These are phyloP conservation scores for Liodrosophila aerea DNA, from an alignment of 2,888 invertebrate species.

Conservation along the genomic window DNA sequence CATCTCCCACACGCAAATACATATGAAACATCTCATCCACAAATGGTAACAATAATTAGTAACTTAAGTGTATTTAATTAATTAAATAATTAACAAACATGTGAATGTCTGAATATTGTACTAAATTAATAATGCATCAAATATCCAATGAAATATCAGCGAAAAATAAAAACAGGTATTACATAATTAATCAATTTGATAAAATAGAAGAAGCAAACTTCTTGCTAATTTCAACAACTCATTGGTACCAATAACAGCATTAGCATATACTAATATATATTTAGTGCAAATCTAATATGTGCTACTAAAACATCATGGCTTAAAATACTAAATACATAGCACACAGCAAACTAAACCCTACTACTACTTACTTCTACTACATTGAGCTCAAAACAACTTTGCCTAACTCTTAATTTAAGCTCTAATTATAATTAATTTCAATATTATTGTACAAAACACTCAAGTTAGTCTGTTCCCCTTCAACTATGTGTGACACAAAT, in stretches of 20 bases:
- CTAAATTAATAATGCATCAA: slow-evolving; percentile 35
- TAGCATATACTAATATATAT: background rate
- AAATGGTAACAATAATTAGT: slow-evolving; percentile 82
- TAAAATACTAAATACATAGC: too few species aligned
- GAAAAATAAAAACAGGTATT: slow-evolving; percentile 42
- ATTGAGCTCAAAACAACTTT: slow-evolving; percentile 6
- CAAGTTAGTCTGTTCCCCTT: slow-evolving; percentile 33
- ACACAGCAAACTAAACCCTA: background rate
- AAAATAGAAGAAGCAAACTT: too few species aligned
- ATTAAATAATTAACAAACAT: slow-evolving; percentile 43
- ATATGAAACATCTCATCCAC: slow-evolving; percentile 79
- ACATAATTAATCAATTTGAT: background rate
- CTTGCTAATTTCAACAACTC: too few species aligned
- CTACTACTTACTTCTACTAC: background rate
- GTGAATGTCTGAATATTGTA: slow-evolving; percentile 60
- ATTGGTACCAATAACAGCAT: too few species aligned
- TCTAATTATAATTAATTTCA: background rate
- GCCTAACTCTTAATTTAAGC: background rate
- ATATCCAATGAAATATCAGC: slow-evolving; percentile 41
- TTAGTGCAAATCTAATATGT: too few species aligned
- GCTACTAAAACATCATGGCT: too few species aligned
- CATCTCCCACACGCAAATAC: slow-evolving; percentile 53
- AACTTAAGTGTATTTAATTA: slow-evolving; percentile 76
- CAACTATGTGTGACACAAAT: too few species aligned
- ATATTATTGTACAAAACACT: slow-evolving; percentile 54